phyloP scores from a whole-genome alignment of 2,888 invertebrate genomes.

The Drosophila recens region DNA sequence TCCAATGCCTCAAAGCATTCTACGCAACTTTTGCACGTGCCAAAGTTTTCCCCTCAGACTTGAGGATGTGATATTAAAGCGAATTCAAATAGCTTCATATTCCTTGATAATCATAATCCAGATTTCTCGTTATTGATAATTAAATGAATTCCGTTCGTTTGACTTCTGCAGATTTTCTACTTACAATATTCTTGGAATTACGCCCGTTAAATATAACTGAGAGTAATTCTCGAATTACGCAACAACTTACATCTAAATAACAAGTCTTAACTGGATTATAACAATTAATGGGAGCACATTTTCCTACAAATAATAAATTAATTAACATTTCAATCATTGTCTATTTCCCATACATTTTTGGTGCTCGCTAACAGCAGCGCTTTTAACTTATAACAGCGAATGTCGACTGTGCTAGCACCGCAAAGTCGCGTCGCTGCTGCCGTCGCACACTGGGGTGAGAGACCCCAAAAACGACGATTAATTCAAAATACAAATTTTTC shows the following conservation, averaged over 20 bases:
- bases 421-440: not conserved
- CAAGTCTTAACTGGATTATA: no score
- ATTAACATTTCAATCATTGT: no score
- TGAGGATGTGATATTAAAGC: not conserved
- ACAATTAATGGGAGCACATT: no score
- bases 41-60: conserved; percentile 15
- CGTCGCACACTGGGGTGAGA: no score
- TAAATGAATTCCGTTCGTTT: not conserved
- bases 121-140: not conserved
- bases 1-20: conserved; percentile 21
- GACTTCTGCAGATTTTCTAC: not conserved
- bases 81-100: not conserved
- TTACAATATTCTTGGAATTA: not conserved
- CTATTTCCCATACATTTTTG: no score
- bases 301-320: no score
- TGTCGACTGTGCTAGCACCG: no score
- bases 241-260: not conserved
- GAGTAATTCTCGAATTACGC: no score
- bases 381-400: not conserved
- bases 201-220: no score
- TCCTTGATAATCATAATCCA: not conserved
- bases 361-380: no score
- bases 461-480: no score
- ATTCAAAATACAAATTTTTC: no score
- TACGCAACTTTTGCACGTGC: conserved; percentile 24